These are phyloP conservation scores for Nettapus auritus DNA, from an alignment of 2,113 vertebrate species.

Conservation along the genomic window DNA sequence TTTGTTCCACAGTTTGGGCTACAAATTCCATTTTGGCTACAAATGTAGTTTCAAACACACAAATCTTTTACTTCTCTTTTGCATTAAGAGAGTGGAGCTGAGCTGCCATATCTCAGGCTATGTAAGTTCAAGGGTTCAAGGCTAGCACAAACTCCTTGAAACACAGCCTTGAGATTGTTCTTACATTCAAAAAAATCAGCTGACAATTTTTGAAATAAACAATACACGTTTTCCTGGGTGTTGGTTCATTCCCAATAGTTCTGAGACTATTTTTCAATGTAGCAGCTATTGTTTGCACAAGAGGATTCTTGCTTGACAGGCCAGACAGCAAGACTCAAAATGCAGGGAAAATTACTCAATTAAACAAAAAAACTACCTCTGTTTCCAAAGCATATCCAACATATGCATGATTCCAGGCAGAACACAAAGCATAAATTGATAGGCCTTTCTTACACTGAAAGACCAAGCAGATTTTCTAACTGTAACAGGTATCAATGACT, in stretches of 20 bases:
- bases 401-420: not conserved
- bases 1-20: not conserved
- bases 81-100: accelerated
- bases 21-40: not conserved
- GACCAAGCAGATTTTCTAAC: not conserved
- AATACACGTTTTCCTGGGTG: not conserved
- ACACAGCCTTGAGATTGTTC: accelerated
- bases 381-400: not conserved
- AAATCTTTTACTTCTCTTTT: not conserved
- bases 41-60: not conserved
- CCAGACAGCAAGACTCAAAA: not conserved
- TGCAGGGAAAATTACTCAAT: not conserved
- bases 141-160: not conserved
- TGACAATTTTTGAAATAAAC: not conserved
- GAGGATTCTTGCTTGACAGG: not conserved
- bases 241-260: not conserved
- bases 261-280: not conserved
- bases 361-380: not conserved
- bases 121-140: not conserved
- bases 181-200: not conserved
- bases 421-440: not conserved
- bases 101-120: not conserved
- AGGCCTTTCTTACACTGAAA: not conserved
- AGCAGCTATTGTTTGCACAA: not conserved
- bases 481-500: not conserved